Evolutionary conservation across 53 echinoderm and acorn worm species (phyloP), one percentile per base, ranked within the genome.

Genomic region (Astropecten irregularis): DNA sequence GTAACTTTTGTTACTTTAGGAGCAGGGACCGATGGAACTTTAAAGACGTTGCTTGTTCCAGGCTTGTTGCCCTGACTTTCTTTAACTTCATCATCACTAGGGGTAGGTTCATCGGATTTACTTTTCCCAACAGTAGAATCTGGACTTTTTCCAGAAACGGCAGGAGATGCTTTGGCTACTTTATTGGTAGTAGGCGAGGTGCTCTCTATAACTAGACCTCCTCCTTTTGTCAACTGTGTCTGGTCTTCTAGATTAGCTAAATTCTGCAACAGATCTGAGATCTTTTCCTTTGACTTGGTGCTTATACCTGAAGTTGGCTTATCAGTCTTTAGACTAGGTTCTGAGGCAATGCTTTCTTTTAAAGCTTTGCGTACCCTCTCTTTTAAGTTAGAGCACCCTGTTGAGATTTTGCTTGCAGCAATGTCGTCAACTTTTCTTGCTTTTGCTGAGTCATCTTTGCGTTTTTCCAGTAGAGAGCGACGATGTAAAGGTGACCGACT

Each of bases 341-440:
- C 95, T 4, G 91, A 89, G 47, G 91, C 91, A 58, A 89, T 91
- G 51, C 89, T 91, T 44, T 95, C 95, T 77, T 91, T 91, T 22
- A 95, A 70, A 25, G 95, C 95, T 85, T 95, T 84, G 56, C 95
- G 73, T 0, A 95, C 95, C 83, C 95, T 84, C 81, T 95, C 95
- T 49, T 91, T 95, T 74, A 95, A 49, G 42, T 63, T 73, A 8
- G 86, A 74, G 29, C 74, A 74, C 10, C 86, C 86, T 23, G 52
- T 50, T 40, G 76, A 63, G 53, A 74, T 55, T 9, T 63, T 63
- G 2, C 47, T 47, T 14, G 15, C 36, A 8, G 49, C 1, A 3
- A 40, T 20, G 20, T 60, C 73, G 13, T 73, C 65, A 4, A 54
- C 26, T 66, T 74, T 85, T 29, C 76, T 85, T 32, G 40, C 79